Evolutionary conservation across 2,888 invertebrate species (phyloP).

Genomic region (Zele albiditarsus): DNA sequence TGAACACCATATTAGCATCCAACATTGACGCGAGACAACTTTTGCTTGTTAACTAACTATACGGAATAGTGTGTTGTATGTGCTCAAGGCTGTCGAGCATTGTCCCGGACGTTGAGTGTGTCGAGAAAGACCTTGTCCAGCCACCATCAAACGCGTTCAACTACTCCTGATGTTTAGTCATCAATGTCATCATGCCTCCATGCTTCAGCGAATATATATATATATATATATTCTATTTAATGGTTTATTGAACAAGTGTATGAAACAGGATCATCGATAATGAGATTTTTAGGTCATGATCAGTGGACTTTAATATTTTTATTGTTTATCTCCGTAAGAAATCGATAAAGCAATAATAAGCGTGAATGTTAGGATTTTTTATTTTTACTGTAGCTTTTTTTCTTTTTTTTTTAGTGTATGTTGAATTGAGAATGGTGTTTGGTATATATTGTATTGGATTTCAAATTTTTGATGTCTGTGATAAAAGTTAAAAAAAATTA

Average conservation of each 20-base stretch:
- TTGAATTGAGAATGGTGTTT: too few species aligned
- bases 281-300: conserved; percentile 32
- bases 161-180: conserved; percentile 43
- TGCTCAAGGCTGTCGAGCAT: conserved; percentile 38
- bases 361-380: too few species aligned
- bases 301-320: conserved; percentile 13
- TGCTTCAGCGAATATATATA: conserved; percentile 12
- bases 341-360: neutral
- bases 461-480: too few species aligned
- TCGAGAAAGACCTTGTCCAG: conserved; percentile 39
- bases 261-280: conserved; percentile 30
- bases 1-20: conserved; percentile 39
- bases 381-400: too few species aligned
- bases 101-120: conserved; percentile 39
- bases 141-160: conserved; percentile 29
- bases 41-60: conserved; percentile 12
- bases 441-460: too few species aligned
- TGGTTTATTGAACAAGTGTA: conserved; percentile 29
- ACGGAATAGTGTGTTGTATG: conserved; percentile 3
- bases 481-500: too few species aligned
- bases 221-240: conserved; percentile 30
- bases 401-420: too few species aligned
- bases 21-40: conserved; percentile 29
- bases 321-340: neutral
- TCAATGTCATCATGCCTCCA: conserved; percentile 40